Evolutionary conservation across 2,113 vertebrate genomes (phyloP).

Genomic region (Xiphias gladius): DNA sequence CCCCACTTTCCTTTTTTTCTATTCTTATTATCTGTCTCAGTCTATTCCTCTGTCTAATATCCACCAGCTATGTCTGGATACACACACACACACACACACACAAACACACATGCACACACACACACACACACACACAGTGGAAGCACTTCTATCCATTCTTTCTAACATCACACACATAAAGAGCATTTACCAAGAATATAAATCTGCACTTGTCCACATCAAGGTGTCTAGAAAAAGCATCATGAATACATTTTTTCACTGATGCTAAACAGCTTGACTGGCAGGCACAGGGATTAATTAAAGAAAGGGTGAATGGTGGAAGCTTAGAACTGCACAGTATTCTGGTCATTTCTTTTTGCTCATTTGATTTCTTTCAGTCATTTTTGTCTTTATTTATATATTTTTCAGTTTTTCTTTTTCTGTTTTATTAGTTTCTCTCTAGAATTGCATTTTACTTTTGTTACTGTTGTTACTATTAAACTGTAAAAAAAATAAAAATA

Average conservation of each 20-base stretch:
- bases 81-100: not conserved
- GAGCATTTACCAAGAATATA: conserved; percentile 32
- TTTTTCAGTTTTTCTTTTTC: too few relatives aligned
- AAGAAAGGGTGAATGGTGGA: not conserved
- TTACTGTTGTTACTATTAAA: not conserved
- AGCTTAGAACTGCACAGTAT: not conserved
- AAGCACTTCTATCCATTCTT: conserved; percentile 6
- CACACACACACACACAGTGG: not conserved
- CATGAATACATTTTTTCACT: not conserved
- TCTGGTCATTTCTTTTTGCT: not conserved
- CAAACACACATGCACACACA: not conserved
- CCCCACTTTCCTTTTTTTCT: conserved; percentile 29
- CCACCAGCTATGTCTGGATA: conserved; percentile 20
- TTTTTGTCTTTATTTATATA: not conserved
- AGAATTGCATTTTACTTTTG: not conserved
- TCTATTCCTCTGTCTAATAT: conserved; percentile 20
- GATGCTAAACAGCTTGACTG: not conserved
- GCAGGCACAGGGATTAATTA: not conserved
- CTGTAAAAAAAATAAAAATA: not conserved
- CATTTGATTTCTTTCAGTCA: not conserved
- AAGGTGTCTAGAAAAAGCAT: conserved; percentile 34
- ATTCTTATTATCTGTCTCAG: conserved; percentile 45
- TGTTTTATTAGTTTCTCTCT: rapidly evolving
- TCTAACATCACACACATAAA: conserved; percentile 21
- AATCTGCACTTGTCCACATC: conserved; percentile 33